phyloP scores from a whole-genome alignment of 2,113 vertebrate genomes.

The Camelus bactrianus region DNA sequence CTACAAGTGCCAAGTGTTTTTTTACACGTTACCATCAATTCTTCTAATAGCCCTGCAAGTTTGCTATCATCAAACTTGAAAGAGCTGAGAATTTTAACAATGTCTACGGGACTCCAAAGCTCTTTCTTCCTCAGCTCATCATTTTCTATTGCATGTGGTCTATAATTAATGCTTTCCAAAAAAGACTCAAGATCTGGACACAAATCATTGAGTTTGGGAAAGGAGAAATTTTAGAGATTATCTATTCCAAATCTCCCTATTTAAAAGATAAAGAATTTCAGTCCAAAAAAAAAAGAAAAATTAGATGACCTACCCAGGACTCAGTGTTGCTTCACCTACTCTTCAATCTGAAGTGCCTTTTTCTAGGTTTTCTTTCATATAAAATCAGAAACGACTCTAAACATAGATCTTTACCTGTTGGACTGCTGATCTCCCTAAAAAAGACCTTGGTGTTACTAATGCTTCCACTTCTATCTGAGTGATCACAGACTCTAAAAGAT shows the following conservation, averaged over 20 bases:
- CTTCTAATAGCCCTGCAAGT: background rate
- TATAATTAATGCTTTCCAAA: background rate
- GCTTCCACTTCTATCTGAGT: background rate
- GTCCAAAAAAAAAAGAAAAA: background rate
- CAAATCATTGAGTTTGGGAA: background rate
- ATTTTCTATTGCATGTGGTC: background rate
- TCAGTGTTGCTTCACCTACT: background rate
- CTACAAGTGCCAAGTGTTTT: background rate
- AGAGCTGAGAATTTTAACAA: background rate
- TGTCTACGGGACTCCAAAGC: background rate
- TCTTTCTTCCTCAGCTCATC: background rate
- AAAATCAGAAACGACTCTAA: background rate
- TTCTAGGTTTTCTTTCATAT: background rate
- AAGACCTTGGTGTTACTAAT: background rate
- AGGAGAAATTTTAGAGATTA: constrained; percentile 23
- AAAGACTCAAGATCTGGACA: background rate
- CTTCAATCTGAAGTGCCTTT: background rate
- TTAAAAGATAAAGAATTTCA: constrained; percentile 16
- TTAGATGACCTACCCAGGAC: background rate
- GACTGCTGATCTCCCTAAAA: background rate
- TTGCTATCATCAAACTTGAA: background rate
- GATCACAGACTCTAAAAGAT: background rate
- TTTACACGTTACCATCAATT: background rate
- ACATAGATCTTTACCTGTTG: background rate
- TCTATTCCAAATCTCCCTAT: background rate